Conservation (phyloP, 2,797 vertebrate genomes). For the Orestias chungarensis region DNA sequence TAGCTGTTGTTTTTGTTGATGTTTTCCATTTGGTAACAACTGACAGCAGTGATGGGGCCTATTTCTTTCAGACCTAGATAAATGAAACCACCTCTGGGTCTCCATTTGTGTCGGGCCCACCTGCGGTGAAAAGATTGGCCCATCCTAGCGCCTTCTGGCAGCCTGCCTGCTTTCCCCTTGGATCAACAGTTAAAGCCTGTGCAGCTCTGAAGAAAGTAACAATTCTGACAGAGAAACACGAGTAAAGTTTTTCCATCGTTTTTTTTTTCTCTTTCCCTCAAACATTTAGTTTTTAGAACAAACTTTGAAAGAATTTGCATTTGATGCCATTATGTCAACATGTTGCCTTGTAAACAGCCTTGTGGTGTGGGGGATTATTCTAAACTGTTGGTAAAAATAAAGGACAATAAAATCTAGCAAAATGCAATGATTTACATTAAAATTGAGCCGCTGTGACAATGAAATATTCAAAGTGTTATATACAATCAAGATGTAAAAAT, state of each 20-base stretch:
- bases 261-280: neutral
- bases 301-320: too few relatives aligned
- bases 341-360: too few relatives aligned
- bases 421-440: too few relatives aligned
- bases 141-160: neutral
- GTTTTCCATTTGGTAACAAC: neutral
- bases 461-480: too few relatives aligned
- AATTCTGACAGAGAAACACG: neutral
- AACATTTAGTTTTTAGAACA: too few relatives aligned
- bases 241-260: neutral
- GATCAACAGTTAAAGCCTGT: neutral
- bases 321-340: neutral
- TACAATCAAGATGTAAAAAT: too few relatives aligned
- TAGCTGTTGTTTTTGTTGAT: neutral
- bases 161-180: neutral
- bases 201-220: neutral
- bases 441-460: too few relatives aligned
- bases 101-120: conserved; percentile 1
- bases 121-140: neutral
- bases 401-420: too few relatives aligned
- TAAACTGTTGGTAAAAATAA: too few relatives aligned
- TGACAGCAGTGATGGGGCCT: conserved; percentile 6
- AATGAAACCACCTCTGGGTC: conserved; percentile 1
- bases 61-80: neutral
- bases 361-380: too few relatives aligned